Conservation (phyloP, 2,888 invertebrate species). For the Hydriomena furcata region DNA sequence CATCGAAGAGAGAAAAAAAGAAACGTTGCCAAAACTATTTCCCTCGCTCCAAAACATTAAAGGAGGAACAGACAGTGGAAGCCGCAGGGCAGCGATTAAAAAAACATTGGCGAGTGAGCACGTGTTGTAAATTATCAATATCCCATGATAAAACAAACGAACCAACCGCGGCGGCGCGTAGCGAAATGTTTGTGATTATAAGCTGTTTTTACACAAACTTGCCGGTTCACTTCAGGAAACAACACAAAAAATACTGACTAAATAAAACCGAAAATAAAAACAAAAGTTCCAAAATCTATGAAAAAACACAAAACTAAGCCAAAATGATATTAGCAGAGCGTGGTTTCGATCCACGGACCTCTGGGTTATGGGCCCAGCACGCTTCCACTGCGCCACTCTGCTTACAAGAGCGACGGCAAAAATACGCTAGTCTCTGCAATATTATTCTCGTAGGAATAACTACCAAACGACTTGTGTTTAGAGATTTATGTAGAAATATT, state of each 20-base stretch:
- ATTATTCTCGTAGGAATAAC: too few species aligned
- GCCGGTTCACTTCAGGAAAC: slow-evolving; percentile 39
- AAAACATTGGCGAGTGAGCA: slow-evolving; percentile 55
- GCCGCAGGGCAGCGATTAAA: slow-evolving; percentile 55
- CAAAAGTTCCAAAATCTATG: too few species aligned
- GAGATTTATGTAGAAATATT: too few species aligned
- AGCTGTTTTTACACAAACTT: slow-evolving; percentile 70
- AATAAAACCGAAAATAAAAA: slow-evolving; percentile 10
- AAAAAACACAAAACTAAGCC: too few species aligned
- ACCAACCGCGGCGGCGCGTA: slow-evolving; percentile 25
- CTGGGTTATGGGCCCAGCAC: slow-evolving; percentile 94
- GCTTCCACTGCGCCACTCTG: slow-evolving; percentile 92
- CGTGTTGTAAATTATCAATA: slow-evolving; percentile 78
- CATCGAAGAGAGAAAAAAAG: slow-evolving; percentile 27
- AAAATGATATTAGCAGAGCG: slow-evolving; percentile 90
- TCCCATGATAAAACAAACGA: slow-evolving; percentile 80
- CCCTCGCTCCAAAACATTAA: slow-evolving; percentile 47
- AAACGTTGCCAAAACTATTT: slow-evolving; percentile 42
- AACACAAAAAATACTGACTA: slow-evolving; percentile 23
- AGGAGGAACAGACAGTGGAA: slow-evolving; percentile 34
- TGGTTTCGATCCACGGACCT: slow-evolving; percentile 95
- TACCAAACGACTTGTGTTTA: too few species aligned
- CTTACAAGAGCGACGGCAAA: slow-evolving; percentile 27
- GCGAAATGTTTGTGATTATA: slow-evolving; percentile 59
- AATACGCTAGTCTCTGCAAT: slow-evolving; percentile 31